Evolutionary conservation across 1,140 invertebrate genomes (phyloP).

Genomic region (Cydia strobilella): DNA sequence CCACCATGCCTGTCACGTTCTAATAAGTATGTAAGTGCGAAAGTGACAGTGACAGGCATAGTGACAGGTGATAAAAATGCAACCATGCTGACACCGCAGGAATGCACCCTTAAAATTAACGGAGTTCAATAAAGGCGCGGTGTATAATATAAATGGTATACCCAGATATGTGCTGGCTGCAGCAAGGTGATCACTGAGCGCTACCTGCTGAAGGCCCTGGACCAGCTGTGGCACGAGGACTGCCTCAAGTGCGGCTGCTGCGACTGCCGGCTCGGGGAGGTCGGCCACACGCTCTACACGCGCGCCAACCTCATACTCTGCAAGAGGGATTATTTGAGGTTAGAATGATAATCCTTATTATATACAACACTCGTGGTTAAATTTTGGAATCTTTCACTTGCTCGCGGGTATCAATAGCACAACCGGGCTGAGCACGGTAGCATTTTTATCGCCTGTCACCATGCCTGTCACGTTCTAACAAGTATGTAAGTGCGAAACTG

Average conservation of each 20-base stretch:
- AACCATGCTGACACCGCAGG: no score
- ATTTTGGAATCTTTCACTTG: no score
- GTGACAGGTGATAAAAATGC: no score
- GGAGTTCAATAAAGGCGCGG: not conserved
- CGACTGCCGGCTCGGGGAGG: slow-evolving; percentile 97
- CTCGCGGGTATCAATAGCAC: no score
- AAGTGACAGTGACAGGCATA: no score
- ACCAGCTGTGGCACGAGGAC: slow-evolving; percentile 98
- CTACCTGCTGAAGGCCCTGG: slow-evolving; percentile 91
- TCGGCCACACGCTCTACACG: slow-evolving; percentile 97
- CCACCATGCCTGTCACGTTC: no score
- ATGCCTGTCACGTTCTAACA: no score
- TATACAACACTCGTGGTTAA: not conserved
- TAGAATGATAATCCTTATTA: slow-evolving; percentile 42
- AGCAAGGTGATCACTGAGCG: slow-evolving; percentile 93
- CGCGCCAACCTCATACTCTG: slow-evolving; percentile 98
- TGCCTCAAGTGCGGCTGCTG: slow-evolving; percentile 99
- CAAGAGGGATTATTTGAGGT: slow-evolving; percentile 98
- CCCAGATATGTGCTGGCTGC: slow-evolving; percentile 91
- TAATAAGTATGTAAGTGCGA: no score
- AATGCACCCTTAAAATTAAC: no score
- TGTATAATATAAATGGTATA: not conserved
- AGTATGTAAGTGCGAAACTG: no score
- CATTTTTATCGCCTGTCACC: no score
- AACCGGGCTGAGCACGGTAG: no score